Percentiles rank a stretch among this genome's conserved stretches.
Conservation (phyloP, 2,888 invertebrate species). For the Ptycholaimellus sp. region DNA sequence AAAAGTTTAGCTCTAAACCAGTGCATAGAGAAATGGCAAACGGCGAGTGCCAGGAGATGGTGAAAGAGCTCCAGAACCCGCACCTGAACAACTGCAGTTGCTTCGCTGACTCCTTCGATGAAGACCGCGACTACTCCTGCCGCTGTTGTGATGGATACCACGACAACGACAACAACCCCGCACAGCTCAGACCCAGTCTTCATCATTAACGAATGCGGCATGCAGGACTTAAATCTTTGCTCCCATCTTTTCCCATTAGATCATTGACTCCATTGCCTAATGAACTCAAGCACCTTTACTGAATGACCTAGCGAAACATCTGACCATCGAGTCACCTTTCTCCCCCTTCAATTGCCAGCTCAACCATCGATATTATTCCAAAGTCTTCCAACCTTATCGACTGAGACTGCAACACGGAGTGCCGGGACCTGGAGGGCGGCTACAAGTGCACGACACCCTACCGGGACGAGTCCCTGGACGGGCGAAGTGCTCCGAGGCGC, state of each 20-base stretch:
- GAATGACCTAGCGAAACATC: no score
- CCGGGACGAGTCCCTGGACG: conserved; percentile 10
- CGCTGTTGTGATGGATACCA: conserved; percentile 14
- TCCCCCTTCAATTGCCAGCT: no score
- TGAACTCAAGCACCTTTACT: no score
- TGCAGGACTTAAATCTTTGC: no score
- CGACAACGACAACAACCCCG: conserved; percentile 14
- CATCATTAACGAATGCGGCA: no score
- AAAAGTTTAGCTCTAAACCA: no score
- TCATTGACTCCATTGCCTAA: no score
- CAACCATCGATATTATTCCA: no score
- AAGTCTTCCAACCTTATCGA: conserved; percentile 4
- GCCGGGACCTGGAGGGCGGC: conserved; percentile 4
- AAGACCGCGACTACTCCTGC: conserved; percentile 17
- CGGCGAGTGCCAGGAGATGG: no score
- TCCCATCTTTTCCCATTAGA: no score
- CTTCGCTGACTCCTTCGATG: conserved; percentile 18
- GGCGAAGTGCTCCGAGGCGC: conserved; percentile 10
- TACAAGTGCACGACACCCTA: conserved; percentile 8
- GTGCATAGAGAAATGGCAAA: no score
- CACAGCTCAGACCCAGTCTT: conserved; percentile 14
- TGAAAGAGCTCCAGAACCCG: conserved; percentile 18
- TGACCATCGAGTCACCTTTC: background rate
- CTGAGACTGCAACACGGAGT: conserved; percentile 7
- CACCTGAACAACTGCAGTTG: conserved; percentile 18